Percentiles rank a stretch among this genome's conserved stretches.
These are phyloP conservation scores for Sabatieria punctata DNA, from an alignment of 2,888 invertebrate genomes.

Conservation along the genomic window DNA sequence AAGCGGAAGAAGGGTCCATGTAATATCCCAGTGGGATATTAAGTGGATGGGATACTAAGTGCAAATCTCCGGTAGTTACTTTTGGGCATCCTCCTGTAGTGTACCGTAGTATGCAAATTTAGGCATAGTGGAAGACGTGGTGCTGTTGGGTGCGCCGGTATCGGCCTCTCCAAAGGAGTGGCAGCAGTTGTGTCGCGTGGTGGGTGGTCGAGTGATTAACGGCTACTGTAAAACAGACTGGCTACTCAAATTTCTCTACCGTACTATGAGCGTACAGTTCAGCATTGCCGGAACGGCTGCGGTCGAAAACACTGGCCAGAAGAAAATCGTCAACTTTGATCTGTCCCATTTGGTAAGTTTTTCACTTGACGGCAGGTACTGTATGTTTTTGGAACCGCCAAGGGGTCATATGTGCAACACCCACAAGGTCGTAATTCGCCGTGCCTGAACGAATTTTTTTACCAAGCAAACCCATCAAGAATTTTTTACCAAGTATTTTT, in stretches of 20 bases:
- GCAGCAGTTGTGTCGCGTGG: slow-evolving; percentile 38
- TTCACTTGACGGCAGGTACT: background rate
- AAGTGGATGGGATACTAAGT: too few species aligned
- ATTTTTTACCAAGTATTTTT: too few species aligned
- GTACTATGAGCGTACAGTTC: slow-evolving; percentile 45
- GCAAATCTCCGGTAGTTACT: too few species aligned
- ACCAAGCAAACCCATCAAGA: too few species aligned
- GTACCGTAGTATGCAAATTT: too few species aligned
- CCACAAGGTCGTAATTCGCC: too few species aligned
- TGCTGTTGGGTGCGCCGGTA: slow-evolving; percentile 48
- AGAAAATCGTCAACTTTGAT: slow-evolving; percentile 45
- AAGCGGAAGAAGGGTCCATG: too few species aligned
- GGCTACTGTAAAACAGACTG: slow-evolving; percentile 49
- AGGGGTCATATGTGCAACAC: too few species aligned
- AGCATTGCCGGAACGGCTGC: slow-evolving; percentile 46
- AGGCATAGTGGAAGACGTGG: slow-evolving; percentile 47
- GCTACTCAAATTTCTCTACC: slow-evolving; percentile 48
- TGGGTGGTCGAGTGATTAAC: slow-evolving; percentile 48
- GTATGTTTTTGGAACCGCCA: too few species aligned
- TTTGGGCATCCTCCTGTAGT: too few species aligned
- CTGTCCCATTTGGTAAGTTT: slow-evolving; percentile 42
- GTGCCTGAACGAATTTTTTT: too few species aligned
- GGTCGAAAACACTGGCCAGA: slow-evolving; percentile 35
- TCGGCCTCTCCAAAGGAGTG: slow-evolving; percentile 43
- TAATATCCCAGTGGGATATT: too few species aligned